Conservation (phyloP, 1,140 invertebrate species). For the Dryas iulia region DNA sequence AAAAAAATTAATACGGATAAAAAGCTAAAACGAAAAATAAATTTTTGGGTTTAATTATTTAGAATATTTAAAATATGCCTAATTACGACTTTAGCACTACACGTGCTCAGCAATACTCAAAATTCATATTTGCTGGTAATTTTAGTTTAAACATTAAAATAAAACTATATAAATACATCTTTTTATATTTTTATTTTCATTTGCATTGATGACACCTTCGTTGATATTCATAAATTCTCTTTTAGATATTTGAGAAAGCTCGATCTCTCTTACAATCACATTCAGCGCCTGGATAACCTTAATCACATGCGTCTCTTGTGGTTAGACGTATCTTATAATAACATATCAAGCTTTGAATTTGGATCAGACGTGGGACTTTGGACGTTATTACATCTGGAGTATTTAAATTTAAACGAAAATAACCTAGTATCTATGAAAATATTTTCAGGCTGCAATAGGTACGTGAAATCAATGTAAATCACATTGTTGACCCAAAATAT, state of each 20-base stretch:
- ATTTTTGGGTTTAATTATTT: too few relatives aligned
- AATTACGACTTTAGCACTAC: too few relatives aligned
- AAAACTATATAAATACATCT: too few relatives aligned
- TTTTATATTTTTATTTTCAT: too few relatives aligned
- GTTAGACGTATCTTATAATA: slow-evolving; percentile 71
- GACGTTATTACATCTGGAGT: slow-evolving; percentile 66
- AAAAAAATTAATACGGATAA: too few relatives aligned
- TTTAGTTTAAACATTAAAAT: too few relatives aligned
- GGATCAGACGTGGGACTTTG: slow-evolving; percentile 50
- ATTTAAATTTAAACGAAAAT: slow-evolving; percentile 71
- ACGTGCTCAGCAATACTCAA: too few relatives aligned
- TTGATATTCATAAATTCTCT: neutral
- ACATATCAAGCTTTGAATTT: slow-evolving; percentile 65
- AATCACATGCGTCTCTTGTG: slow-evolving; percentile 59
- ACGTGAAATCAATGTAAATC: slow-evolving; percentile 3
- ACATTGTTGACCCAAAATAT: too few relatives aligned
- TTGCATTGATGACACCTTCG: too few relatives aligned
- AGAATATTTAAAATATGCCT: too few relatives aligned
- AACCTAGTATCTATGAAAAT: slow-evolving; percentile 67
- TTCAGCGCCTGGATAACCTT: slow-evolving; percentile 67
- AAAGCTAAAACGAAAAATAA: too few relatives aligned
- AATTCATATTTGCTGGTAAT: too few relatives aligned
- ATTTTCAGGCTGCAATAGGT: slow-evolving; percentile 65
- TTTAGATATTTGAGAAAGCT: slow-evolving; percentile 65
- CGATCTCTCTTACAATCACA: slow-evolving; percentile 72